Evolutionary conservation across 2,888 invertebrate genomes (phyloP).

Genomic region (Tortricodes alternella): DNA sequence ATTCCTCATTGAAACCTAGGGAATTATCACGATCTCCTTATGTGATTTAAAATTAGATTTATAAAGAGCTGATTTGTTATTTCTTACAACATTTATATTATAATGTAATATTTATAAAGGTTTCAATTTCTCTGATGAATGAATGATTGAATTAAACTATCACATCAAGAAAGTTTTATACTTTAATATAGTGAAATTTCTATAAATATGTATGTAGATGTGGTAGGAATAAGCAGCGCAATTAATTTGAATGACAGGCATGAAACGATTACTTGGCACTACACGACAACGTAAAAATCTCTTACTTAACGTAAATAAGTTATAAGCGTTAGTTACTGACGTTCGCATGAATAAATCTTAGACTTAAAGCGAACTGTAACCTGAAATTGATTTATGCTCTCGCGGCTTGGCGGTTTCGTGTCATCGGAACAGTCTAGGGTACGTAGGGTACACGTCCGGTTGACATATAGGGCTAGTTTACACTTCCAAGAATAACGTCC

Average conservation of each 20-base stretch:
- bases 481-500: slow-evolving; percentile 43
- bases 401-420: slow-evolving; percentile 18
- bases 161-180: neutral
- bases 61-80: no score
- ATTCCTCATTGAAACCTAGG: no score
- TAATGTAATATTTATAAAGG: no score
- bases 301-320: slow-evolving; percentile 2
- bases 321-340: slow-evolving; percentile 18
- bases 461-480: slow-evolving; percentile 40
- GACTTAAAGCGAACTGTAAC: slow-evolving; percentile 17
- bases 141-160: neutral
- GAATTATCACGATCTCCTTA: no score
- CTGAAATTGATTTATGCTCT: slow-evolving; percentile 27
- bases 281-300: neutral
- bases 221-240: neutral
- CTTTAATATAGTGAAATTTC: neutral
- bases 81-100: no score
- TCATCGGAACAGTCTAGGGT: neutral
- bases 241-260: neutral
- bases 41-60: no score
- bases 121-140: no score
- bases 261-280: neutral
- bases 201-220: neutral
- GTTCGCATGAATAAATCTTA: slow-evolving; percentile 23
- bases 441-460: slow-evolving; percentile 23